Conservation (phyloP, 53 echinoderm and acorn worm species). For the Holothuria leucospilota region DNA sequence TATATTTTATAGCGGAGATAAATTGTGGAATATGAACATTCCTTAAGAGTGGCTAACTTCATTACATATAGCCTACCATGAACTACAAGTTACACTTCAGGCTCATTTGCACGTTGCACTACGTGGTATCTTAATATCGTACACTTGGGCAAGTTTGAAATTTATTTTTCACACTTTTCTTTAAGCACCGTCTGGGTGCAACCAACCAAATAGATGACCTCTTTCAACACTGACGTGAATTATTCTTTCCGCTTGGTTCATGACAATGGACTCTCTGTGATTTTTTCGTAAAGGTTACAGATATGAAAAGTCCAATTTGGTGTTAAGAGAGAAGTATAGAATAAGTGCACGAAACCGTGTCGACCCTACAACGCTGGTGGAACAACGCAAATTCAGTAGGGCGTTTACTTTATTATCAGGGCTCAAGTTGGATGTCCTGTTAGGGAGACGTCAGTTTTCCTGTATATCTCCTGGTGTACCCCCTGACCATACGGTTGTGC, state of each 20-base stretch:
- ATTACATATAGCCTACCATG: too few relatives aligned
- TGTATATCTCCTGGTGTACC: too few relatives aligned
- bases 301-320: slow-evolving; percentile 21
- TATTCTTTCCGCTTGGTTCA: not conserved
- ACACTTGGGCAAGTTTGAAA: too few relatives aligned
- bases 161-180: too few relatives aligned
- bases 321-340: slow-evolving; percentile 12
- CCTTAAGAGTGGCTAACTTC: too few relatives aligned
- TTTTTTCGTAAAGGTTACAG: not conserved
- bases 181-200: slow-evolving; percentile 1
- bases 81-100: too few relatives aligned
- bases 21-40: too few relatives aligned
- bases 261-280: not conserved
- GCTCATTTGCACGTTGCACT: too few relatives aligned
- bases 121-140: too few relatives aligned
- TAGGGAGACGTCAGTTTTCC: too few relatives aligned
- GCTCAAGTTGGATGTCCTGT: not conserved
- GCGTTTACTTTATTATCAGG: slow-evolving; percentile 17
- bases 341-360: slow-evolving; percentile 9
- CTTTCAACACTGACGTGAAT: slow-evolving; percentile 23
- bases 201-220: slow-evolving; percentile 39
- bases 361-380: not conserved
- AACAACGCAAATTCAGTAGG: slow-evolving; percentile 2
- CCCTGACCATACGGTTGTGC: too few relatives aligned
- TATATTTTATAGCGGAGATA: too few relatives aligned